Conservation (phyloP, 2,113 vertebrate genomes). For the Serilophus lunatus region DNA sequence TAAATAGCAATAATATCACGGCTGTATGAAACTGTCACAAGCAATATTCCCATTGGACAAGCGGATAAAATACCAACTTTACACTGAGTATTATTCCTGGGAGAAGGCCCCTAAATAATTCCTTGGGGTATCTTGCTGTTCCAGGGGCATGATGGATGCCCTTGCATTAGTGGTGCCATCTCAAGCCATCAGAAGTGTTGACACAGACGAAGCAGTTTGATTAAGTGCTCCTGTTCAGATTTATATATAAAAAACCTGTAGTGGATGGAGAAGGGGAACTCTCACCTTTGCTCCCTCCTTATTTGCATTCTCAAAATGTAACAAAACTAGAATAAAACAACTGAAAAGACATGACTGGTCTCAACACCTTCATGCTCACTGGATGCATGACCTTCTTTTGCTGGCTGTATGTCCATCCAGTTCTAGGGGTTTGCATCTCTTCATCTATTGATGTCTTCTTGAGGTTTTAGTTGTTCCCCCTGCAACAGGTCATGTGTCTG, state of each 20-base stretch:
- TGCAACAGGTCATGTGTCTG: background rate
- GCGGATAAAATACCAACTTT: slow-evolving; percentile 56
- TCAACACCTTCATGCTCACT: background rate
- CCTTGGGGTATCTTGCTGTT: slow-evolving; percentile 27
- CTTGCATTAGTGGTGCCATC: slow-evolving; percentile 37
- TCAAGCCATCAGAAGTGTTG: slow-evolving; percentile 7
- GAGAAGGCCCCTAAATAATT: slow-evolving; percentile 52
- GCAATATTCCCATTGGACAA: slow-evolving; percentile 50
- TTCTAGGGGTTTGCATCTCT: background rate
- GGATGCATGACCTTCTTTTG: background rate
- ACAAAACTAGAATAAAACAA: background rate
- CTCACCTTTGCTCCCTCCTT: background rate
- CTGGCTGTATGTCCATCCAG: background rate
- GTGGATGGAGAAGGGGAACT: background rate
- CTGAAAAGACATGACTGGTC: background rate
- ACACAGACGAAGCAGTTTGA: slow-evolving; percentile 40
- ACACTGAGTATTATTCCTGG: slow-evolving; percentile 25
- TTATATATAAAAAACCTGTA: slow-evolving; percentile 19
- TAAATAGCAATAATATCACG: slow-evolving; percentile 60
- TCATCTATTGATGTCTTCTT: background rate
- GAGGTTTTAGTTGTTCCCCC: background rate
- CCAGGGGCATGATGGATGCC: slow-evolving; percentile 31
- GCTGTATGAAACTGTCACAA: slow-evolving; percentile 62
- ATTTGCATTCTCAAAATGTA: background rate
- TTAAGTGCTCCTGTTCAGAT: background rate